Base-by-base conservation (phyloP, 2,113 vertebrate genomes). In the Semnornis frantzii region DNA sequence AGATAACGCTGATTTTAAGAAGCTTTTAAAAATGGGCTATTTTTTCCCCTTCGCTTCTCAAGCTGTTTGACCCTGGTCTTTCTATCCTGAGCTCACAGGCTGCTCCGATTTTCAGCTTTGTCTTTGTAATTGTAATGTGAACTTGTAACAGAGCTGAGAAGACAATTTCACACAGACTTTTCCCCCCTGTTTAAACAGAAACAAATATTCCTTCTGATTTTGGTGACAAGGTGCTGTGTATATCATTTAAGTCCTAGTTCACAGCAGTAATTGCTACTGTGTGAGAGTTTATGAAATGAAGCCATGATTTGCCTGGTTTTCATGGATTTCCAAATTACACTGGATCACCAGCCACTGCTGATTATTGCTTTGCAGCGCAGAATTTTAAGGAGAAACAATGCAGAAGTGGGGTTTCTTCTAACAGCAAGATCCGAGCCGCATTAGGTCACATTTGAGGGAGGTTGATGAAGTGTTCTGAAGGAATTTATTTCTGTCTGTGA, bases 351-450 rank as follows among this genome's bases (percentile, higher is more conserved):
- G 39, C 31, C 81, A 11, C 42, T 57, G 48, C 60, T 59, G 82
- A 64, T 83, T 39, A 34, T 63, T 77, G 79, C 76, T 82, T 62
- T 58, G 60, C 52, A 31, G 85, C 0, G 0, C 33, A 48, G 69
- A 91, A 82, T 93, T 91, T 73, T 71, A 30, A 83, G 85, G 44
- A 62, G 92, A 68, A 91, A 24, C 21, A 44, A 10, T 18, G 37
- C 37, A 55, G 66, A 87, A 73, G n/a, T 30, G 60, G 44, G 50
- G 13, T 54, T 92, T 79, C 7, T 13, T n/a, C 20, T 63, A n/a
- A 46, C 24, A 33, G 31, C 0, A 8, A 73, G 46, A 21, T 48
- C 37, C 0, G 6, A 77, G 82, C 72, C 74, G 69, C 31, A 1
- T 64, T 74, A 12, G 28, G 24, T 85, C 6, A 0, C 54, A 5